Evolutionary conservation across 1,140 invertebrate species (phyloP), one percentile per base, ranked within the genome.

Genomic region (Bactericera cockerelli): DNA sequence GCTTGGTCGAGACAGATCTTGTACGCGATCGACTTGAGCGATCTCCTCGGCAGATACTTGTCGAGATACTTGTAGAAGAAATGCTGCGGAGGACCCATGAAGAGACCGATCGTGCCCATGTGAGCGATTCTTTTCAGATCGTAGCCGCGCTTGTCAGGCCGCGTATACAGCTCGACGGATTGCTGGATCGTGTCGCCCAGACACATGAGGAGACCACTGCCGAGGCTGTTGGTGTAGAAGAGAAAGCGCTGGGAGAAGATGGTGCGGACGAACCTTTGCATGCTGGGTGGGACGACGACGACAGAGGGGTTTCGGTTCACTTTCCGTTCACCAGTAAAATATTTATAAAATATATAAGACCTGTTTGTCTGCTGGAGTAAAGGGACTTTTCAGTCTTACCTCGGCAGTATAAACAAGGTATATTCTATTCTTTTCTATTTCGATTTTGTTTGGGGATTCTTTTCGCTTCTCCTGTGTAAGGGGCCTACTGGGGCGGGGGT

Each of bases 51-150:
- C 61, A 87, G 71, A 42, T 78, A 56, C 62, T 73, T 76, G 63
- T 89, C 87, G 65, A 92, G 74, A 65, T 81, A 77, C 31, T 76
- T 68, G 69, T 91, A 91, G 64, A 87, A 88, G 65, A 77, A 82
- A 71, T 90, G 87, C 71, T 88, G 82, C 28, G 84, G 72, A 1
- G 83, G 82, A 16, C 86, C 86, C 68, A 82, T 75, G 2, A 76
- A 58, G 0, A 81, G 68, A 1, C 86, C 86, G 16, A 87, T 81
- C 13, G 77, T 67, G 59, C 79, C 77, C 81, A 89, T 87, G 39
- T 58, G 55, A 36, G 59, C 38, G 36, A 62, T 61, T 21, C 54
- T 53, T n/a, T 49, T 22, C 8, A 49, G 33, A 64, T 61, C 63
- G 65, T 72, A 77, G 75, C 69, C 68, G 74, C 65, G 63, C 79